Percentiles rank a stretch among this genome's conserved stretches.
Evolutionary conservation across 2,113 vertebrate genomes (phyloP).

Genomic region (Clinocottus analis): DNA sequence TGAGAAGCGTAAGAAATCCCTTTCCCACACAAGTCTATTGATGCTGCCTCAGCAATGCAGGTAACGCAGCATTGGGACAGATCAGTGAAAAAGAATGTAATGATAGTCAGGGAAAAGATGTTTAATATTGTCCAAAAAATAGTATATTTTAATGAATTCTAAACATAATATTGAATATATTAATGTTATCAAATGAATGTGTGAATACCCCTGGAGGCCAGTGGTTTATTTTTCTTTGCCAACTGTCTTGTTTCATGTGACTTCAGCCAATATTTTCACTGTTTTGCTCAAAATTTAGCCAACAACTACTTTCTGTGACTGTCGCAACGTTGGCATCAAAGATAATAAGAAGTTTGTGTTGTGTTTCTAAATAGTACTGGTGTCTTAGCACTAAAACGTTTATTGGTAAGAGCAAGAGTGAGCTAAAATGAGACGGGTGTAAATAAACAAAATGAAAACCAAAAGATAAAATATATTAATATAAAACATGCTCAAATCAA

Average conservation of each 20-base stretch:
- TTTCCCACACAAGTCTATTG: not conserved
- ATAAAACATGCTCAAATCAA: not conserved
- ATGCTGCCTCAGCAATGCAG: slow-evolving; percentile 4
- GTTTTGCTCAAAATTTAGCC: slow-evolving; percentile 14
- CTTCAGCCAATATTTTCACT: slow-evolving; percentile 16
- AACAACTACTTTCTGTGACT: slow-evolving; percentile 7
- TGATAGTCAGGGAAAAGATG: slow-evolving; percentile 43
- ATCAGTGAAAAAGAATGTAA: slow-evolving; percentile 55
- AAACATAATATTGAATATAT: not conserved
- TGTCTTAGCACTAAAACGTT: not conserved
- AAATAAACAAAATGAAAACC: not conserved
- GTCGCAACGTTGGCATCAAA: not conserved
- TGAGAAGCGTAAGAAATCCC: not conserved
- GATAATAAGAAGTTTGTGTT: not conserved
- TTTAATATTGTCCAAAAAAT: slow-evolving; percentile 24
- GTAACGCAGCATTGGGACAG: slow-evolving; percentile 5
- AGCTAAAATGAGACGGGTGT: not conserved
- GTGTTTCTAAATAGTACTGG: not conserved
- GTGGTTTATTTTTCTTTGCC: slow-evolving; percentile 16
- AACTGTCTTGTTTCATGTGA: slow-evolving; percentile 11
- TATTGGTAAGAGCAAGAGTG: not conserved
- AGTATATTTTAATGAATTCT: slow-evolving; percentile 15
- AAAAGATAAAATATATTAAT: not conserved
- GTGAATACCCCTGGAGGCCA: slow-evolving; percentile 17
- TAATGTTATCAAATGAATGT: slow-evolving; percentile 34